phyloP scores from a whole-genome alignment of 2,113 vertebrate genomes.

The Andinoacara biseriatus region DNA sequence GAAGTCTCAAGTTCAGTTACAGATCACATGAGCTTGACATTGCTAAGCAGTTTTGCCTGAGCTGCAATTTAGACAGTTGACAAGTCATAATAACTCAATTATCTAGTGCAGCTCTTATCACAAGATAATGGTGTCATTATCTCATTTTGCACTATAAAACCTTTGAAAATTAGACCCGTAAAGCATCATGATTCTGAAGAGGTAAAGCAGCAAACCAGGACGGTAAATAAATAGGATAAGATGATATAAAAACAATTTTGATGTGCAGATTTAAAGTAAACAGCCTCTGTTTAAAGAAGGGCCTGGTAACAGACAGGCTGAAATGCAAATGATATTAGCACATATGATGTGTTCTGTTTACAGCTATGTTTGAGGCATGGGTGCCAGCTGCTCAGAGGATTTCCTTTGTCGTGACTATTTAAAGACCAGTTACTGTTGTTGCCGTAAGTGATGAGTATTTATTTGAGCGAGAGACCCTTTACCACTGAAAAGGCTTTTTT shows the following conservation, averaged over 20 bases:
- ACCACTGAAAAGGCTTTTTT: background rate
- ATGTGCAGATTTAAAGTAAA: background rate
- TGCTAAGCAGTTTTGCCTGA: background rate
- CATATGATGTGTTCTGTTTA: conserved; percentile 31
- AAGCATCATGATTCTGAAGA: background rate
- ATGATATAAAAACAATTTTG: background rate
- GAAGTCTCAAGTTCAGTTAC: background rate
- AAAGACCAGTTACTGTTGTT: conserved; percentile 54
- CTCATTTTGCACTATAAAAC: background rate
- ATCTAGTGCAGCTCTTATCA: background rate
- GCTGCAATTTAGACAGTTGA: background rate
- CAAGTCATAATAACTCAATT: background rate
- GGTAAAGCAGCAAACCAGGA: background rate
- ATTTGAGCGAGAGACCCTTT: background rate
- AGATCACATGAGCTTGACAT: background rate
- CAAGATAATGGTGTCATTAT: background rate
- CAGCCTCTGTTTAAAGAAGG: background rate
- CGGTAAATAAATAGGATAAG: background rate
- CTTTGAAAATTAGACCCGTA: background rate
- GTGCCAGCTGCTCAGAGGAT: conserved; percentile 61
- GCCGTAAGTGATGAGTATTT: background rate
- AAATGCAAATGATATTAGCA: background rate
- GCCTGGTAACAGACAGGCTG: background rate
- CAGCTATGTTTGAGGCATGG: conserved; percentile 12
- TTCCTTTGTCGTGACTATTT: conserved; percentile 61